phyloP scores from a whole-genome alignment of 2,888 invertebrate genomes.

The Agriotes lineatus region DNA sequence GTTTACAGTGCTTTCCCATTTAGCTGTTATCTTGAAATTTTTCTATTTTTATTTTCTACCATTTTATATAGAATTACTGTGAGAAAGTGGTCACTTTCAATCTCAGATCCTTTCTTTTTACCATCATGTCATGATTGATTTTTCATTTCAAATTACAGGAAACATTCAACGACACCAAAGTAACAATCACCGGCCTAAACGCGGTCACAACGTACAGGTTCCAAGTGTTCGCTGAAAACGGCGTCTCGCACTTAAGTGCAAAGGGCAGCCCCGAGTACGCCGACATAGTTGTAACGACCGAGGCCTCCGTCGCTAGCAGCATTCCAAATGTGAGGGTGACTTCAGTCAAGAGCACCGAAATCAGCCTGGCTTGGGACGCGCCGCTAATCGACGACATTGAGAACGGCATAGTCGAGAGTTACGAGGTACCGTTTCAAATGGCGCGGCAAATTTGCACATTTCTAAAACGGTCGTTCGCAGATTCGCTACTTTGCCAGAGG shows the following conservation, averaged over 20 bases:
- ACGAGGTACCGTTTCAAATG: too few species aligned
- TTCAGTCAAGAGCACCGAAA: slow-evolving; percentile 85
- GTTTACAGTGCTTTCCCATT: too few species aligned
- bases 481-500: slow-evolving; percentile 82
- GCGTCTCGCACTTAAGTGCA: slow-evolving; percentile 79
- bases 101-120: too few species aligned
- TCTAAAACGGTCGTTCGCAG: too few species aligned
- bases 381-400: slow-evolving; percentile 75
- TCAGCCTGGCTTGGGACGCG: slow-evolving; percentile 90
- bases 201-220: slow-evolving; percentile 94
- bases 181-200: slow-evolving; percentile 91
- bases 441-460: slow-evolving; percentile 7
- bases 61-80: too few species aligned
- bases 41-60: too few species aligned
- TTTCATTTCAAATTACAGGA: slow-evolving; percentile 67
- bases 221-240: slow-evolving; percentile 92
- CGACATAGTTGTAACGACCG: slow-evolving; percentile 92
- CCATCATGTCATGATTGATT: too few species aligned
- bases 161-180: slow-evolving; percentile 90
- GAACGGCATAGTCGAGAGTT: slow-evolving; percentile 68
- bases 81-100: too few species aligned
- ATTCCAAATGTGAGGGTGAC: slow-evolving; percentile 87
- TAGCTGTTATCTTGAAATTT: too few species aligned
- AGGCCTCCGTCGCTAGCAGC: slow-evolving; percentile 83
- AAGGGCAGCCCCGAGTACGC: slow-evolving; percentile 76